Base-by-base conservation (phyloP, 2,113 vertebrate genomes). In the Eonycteris spelaea region DNA sequence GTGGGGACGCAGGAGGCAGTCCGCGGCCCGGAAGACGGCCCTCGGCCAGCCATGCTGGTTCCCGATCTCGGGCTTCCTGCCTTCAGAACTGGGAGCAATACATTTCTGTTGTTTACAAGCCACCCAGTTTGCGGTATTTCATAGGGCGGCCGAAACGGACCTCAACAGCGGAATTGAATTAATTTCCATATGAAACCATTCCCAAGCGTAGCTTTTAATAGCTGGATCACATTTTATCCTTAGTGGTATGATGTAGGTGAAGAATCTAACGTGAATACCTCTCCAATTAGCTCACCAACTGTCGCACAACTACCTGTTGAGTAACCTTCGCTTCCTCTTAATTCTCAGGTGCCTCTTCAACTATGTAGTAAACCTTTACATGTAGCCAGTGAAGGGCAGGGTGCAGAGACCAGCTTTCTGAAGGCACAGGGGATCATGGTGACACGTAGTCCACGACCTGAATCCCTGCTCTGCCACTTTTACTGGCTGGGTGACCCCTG, bases 371-470 rank as follows among this genome's bases (percentile, higher is more conserved):
- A 63, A 16, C 16, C n/a, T 22, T 75, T 12, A 6, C 7, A 13
- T 2, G 48, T 30, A 26, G 61, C 30, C 8, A 71, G 59, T 4
- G 1, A 74, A 21, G 6, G 71, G 59, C 26, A 9, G 13, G 38
- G 33, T 8, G 19, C 65, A 7, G 75, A 59, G 6, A 2, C 8
- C 1, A 21, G 6, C 28, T 0, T 40, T 18, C 87, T 74, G 45
- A 33, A 51, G 43, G 30, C 2, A 2, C 15, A 3, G 3, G 3
- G 51, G 26, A 21, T 33, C 38, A 4, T 71, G 67, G n/a, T 38
- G 43, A 12, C 40, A 12, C 2, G 6, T 12, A 48, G 63, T 21
- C 24, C 19, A 16, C 0, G 0, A 2, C 21, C 35, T 28, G 4
- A n/a, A 75, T 55, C 33, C 26, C 24, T 70, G 13, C 85, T 71